Evolutionary conservation across 2,888 invertebrate species (phyloP).

Genomic region (Drosophila mercatorum): DNA sequence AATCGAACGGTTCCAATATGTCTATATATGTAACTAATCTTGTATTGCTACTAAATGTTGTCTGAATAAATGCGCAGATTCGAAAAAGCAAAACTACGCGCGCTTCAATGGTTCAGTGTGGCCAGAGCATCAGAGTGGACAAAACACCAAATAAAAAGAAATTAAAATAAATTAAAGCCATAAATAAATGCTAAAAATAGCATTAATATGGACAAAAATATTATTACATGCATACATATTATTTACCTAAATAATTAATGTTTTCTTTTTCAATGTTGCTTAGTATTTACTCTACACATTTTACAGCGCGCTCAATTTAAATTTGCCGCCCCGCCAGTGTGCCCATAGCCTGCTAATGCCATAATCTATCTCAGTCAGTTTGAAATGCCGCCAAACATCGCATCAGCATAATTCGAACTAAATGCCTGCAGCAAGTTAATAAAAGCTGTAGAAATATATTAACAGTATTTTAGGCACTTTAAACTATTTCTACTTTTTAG

Average conservation of each 20-base stretch:
- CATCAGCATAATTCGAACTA: background rate
- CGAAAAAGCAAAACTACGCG: background rate
- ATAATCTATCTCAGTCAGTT: background rate
- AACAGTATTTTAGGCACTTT: background rate
- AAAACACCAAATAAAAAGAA: no score
- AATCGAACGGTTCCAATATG: background rate
- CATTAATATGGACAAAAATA: no score
- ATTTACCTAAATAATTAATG: no score
- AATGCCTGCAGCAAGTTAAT: background rate
- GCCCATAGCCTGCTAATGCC: background rate
- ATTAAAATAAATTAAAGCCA: no score
- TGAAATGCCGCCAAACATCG: background rate
- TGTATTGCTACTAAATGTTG: conserved; percentile 1
- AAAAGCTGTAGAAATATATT: background rate
- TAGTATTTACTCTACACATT: no score
- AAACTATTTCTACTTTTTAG: background rate
- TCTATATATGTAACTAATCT: background rate
- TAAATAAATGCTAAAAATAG: no score
- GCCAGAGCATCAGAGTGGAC: no score
- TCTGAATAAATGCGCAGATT: conserved; percentile 4
- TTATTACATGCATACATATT: no score
- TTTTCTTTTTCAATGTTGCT: no score
- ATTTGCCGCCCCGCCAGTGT: conserved; percentile 5
- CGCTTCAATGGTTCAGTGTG: background rate
- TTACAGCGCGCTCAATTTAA: background rate